These are phyloP conservation scores for Poecilia latipinna DNA, from an alignment of 2,113 vertebrate genomes.

Conservation along the genomic window DNA sequence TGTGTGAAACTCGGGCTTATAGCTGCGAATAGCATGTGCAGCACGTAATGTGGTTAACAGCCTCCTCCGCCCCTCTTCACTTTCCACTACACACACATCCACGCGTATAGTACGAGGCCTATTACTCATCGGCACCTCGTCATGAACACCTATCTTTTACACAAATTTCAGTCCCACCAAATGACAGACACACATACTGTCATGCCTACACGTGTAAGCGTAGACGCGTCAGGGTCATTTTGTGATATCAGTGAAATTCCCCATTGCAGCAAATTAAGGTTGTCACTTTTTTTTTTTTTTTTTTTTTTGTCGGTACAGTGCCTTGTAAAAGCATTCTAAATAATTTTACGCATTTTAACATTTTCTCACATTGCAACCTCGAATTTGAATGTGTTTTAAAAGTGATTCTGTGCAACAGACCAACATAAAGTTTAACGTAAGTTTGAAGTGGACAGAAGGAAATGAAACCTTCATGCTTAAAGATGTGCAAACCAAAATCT, in stretches of 20 bases:
- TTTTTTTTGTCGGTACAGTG: not conserved
- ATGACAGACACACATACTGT: slow-evolving; percentile 22
- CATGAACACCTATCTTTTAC: slow-evolving; percentile 22
- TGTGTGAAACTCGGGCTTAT: not conserved
- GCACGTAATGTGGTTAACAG: slow-evolving; percentile 62
- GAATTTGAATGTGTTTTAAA: not conserved
- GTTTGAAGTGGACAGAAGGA: not conserved
- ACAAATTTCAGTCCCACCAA: slow-evolving; percentile 22
- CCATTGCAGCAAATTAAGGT: slow-evolving; percentile 17
- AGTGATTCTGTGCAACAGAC: not conserved
- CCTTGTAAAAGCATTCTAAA: not conserved
- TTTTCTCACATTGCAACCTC: not conserved
- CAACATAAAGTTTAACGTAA: not conserved
- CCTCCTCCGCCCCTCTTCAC: slow-evolving; percentile 50
- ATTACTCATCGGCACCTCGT: slow-evolving; percentile 54
- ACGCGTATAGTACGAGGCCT: slow-evolving; percentile 8
- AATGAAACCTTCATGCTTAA: too few species aligned
- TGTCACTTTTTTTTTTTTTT: not conserved
- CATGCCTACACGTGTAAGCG: slow-evolving; percentile 26
- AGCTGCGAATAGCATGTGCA: slow-evolving; percentile 31
- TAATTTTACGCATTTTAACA: not conserved
- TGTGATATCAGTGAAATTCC: slow-evolving; percentile 25
- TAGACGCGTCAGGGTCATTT: slow-evolving; percentile 32
- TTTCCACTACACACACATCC: slow-evolving; percentile 23
- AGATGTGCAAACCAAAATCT: not conserved